These are phyloP conservation scores for Pseudobourletiella spinata DNA, from an alignment of 1,140 invertebrate species.

Conservation along the genomic window DNA sequence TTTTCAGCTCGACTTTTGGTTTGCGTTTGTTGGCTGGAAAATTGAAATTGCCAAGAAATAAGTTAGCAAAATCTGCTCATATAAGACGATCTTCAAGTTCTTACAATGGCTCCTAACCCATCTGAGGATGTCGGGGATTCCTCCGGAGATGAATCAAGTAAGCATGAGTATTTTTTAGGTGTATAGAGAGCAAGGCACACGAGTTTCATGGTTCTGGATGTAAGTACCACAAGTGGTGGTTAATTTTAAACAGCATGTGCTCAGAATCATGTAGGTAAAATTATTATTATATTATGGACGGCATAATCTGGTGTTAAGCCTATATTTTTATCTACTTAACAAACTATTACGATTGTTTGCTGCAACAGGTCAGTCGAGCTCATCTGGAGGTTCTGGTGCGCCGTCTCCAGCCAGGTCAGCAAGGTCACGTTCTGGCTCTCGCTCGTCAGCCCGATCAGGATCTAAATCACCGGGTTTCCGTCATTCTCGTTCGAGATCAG, in stretches of 20 bases:
- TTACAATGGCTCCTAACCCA: neutral
- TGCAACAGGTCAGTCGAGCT: neutral
- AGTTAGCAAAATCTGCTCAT: too few relatives aligned
- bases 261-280: neutral
- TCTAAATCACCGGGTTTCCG: constrained; percentile 10
- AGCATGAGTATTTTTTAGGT: neutral
- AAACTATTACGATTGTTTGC: neutral
- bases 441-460: constrained; percentile 3
- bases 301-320: neutral
- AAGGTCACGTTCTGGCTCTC: constrained; percentile 12
- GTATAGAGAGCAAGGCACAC: too few relatives aligned
- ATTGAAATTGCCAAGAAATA: too few relatives aligned
- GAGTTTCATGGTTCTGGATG: neutral
- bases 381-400: neutral
- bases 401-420: neutral
- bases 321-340: neutral
- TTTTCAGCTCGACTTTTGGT: too few relatives aligned
- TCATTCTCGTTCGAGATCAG: constrained; percentile 12
- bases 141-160: constrained; percentile 8
- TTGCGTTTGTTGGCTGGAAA: too few relatives aligned
- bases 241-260: neutral
- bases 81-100: too few relatives aligned
- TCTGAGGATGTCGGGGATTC: neutral
- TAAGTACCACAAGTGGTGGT: neutral
- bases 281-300: neutral